These are phyloP conservation scores for Varanus salvator DNA, from an alignment of 2,113 vertebrate genomes.

Conservation along the genomic window DNA sequence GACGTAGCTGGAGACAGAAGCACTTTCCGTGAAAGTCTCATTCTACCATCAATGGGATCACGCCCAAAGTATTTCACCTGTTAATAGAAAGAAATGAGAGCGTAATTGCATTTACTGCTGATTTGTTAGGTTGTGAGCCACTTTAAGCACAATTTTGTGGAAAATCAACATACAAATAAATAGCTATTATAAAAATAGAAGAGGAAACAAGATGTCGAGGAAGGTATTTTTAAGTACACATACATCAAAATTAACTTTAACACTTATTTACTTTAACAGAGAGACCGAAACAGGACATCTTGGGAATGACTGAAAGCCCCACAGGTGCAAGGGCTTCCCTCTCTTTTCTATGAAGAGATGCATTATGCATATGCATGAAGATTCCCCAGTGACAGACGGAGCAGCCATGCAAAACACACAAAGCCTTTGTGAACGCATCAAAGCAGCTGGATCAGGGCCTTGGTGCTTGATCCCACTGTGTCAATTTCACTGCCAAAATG, in stretches of 20 bases:
- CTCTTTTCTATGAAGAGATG: neutral
- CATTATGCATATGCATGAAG: neutral
- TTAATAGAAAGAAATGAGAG: conserved; percentile 35
- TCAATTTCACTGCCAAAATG: neutral
- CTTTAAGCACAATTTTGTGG: too few species aligned
- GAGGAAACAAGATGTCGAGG: neutral
- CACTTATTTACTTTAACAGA: neutral
- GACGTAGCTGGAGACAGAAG: conserved; percentile 87
- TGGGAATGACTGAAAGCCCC: neutral
- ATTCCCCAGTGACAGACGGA: neutral
- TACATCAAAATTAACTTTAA: neutral
- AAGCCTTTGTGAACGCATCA: neutral
- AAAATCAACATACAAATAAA: too few species aligned
- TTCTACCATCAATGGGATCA: conserved; percentile 95
- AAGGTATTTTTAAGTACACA: neutral
- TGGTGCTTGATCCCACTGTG: neutral
- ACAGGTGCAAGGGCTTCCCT: neutral
- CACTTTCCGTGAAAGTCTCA: conserved; percentile 96
- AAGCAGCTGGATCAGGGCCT: neutral
- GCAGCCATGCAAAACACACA: neutral
- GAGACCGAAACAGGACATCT: neutral
- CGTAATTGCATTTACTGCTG: too few species aligned
- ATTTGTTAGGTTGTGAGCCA: too few species aligned
- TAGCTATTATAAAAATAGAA: neutral
- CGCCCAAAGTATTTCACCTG: conserved; percentile 98